Evolutionary conservation across 2,888 invertebrate species (phyloP).

Genomic region (Sphaerophoria taeniata): DNA sequence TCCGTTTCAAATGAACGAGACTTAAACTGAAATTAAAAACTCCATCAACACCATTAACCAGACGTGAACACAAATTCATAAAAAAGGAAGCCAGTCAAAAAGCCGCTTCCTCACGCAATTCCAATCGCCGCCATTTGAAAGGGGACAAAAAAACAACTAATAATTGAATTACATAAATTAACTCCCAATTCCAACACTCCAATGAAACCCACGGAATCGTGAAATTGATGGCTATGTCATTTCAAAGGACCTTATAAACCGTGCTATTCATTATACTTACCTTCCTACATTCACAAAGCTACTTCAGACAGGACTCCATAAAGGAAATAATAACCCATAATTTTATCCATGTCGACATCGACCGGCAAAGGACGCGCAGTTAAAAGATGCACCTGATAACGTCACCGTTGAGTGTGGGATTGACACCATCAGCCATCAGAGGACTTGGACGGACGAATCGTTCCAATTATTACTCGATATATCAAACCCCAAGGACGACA

Average conservation of each 20-base stretch:
- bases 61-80: conserved; percentile 36
- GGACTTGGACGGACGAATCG: not conserved
- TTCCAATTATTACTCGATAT: conserved; percentile 68
- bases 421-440: conserved; percentile 54
- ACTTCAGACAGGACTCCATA: conserved; percentile 19
- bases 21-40: conserved; percentile 44
- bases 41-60: conserved; percentile 66
- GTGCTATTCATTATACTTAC: conserved; percentile 53
- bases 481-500: conserved; percentile 53
- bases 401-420: conserved; percentile 72
- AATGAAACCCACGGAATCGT: conserved; percentile 63
- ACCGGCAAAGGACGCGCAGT: conserved; percentile 38
- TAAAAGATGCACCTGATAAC: conserved; percentile 72
- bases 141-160: conserved; percentile 25
- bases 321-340: conserved; percentile 54
- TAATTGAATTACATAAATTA: conserved; percentile 73
- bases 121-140: conserved; percentile 27
- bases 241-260: conserved; percentile 32
- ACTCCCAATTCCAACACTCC: conserved; percentile 57
- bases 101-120: conserved; percentile 62
- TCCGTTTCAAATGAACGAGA: conserved; percentile 64
- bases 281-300: not conserved
- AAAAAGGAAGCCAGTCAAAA: conserved; percentile 24
- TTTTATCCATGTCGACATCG: conserved; percentile 51
- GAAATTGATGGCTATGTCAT: conserved; percentile 71